Evolutionary conservation across 2,113 vertebrate genomes (phyloP).

Genomic region (Ursus arctos): DNA sequence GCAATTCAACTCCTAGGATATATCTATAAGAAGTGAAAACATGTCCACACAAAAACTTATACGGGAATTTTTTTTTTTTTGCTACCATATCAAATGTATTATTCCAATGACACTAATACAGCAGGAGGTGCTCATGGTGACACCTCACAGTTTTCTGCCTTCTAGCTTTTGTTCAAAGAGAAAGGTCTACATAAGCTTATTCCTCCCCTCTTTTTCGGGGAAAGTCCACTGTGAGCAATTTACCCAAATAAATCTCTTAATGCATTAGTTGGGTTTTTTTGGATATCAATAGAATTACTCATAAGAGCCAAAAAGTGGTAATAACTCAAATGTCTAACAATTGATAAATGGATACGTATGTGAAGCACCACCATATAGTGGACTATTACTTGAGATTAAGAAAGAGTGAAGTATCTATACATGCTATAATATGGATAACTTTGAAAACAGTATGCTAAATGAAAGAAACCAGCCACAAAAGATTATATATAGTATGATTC

Average conservation of each 20-base stretch:
- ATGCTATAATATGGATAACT: not conserved
- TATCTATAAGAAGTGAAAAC: not conserved
- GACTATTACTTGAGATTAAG: not conserved
- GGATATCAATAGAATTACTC: constrained; percentile 1
- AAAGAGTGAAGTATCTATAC: not conserved
- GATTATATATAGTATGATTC: not conserved
- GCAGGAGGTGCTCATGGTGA: constrained; percentile 82
- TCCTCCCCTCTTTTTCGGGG: not conserved
- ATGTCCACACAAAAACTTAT: not conserved
- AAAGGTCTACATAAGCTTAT: not conserved
- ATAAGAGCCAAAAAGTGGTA: not conserved
- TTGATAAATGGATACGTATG: not conserved
- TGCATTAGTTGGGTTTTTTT: not conserved
- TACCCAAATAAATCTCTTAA: constrained; percentile 59
- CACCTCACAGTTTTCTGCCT: constrained; percentile 59
- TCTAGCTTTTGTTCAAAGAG: constrained; percentile 20
- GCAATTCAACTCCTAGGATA: not conserved
- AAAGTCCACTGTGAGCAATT: not conserved
- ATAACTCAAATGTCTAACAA: not conserved
- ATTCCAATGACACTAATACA: constrained; percentile 88
- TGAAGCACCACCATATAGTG: not conserved
- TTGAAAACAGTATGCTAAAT: not conserved
- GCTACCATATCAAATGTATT: constrained; percentile 86
- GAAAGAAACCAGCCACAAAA: not conserved
- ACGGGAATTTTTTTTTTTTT: not conserved